phyloP scores from a whole-genome alignment of 2,888 invertebrate genomes.

The Drosophila trichaetosa region DNA sequence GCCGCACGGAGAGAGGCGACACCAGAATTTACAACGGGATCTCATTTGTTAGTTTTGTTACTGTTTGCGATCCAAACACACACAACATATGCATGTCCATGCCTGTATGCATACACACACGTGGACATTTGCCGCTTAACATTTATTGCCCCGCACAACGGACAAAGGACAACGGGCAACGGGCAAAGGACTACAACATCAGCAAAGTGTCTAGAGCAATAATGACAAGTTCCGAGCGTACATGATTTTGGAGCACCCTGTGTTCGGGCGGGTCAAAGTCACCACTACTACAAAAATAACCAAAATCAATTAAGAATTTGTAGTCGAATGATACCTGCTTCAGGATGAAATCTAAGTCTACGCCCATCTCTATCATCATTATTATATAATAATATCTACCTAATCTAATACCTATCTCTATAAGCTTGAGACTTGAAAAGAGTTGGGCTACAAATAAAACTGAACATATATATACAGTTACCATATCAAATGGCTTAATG shows the following conservation, averaged over 20 bases:
- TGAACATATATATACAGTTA: not conserved
- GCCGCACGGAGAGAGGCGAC: constrained; percentile 50
- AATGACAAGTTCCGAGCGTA: not conserved
- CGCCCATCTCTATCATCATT: not conserved
- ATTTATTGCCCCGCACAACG: constrained; percentile 51
- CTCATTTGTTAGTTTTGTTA: constrained; percentile 76
- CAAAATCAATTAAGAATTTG: not conserved
- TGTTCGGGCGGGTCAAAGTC: not conserved
- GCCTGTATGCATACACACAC: constrained; percentile 6
- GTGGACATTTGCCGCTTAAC: constrained; percentile 68
- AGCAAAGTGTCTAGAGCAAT: constrained; percentile 16
- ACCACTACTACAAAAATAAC: not conserved
- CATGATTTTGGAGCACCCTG: not conserved
- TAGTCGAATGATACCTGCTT: not conserved
- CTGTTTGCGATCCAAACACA: constrained; percentile 63
- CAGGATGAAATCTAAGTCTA: not conserved
- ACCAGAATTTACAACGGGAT: constrained; percentile 70
- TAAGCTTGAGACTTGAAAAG: not conserved
- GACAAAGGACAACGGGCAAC: constrained; percentile 12
- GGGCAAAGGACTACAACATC: constrained; percentile 20
- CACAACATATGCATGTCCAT: constrained; percentile 26
- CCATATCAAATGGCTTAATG: not conserved
- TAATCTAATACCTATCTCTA: not conserved
- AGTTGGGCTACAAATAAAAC: not conserved
- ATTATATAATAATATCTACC: not conserved